Conservation (phyloP, 2,797 vertebrate species). For the Nasua narica region DNA sequence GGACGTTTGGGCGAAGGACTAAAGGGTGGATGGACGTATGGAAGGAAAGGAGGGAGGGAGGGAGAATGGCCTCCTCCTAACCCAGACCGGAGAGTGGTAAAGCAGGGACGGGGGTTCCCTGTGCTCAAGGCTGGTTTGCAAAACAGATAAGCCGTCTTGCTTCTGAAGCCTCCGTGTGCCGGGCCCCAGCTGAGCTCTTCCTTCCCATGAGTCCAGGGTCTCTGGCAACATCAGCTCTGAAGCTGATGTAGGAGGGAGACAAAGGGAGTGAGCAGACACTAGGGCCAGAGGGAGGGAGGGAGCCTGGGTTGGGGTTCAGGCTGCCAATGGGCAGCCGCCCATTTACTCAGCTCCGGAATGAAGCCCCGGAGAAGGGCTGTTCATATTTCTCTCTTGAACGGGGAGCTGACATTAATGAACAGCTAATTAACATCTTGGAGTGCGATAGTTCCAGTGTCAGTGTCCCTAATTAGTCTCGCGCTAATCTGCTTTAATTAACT, state of each 20-base stretch:
- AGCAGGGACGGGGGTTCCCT: not conserved
- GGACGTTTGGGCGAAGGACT: not conserved
- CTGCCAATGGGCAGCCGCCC: slow-evolving; percentile 23
- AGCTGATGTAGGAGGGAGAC: slow-evolving; percentile 26
- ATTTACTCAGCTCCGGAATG: slow-evolving; percentile 24
- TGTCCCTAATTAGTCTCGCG: slow-evolving; percentile 85
- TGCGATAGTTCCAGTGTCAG: slow-evolving; percentile 85
- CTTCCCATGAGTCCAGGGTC: not conserved
- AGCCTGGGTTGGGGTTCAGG: not conserved
- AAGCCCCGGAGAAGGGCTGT: slow-evolving; percentile 72
- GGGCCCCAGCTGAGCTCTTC: not conserved
- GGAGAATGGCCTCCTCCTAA: not conserved
- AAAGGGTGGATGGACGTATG: no score
- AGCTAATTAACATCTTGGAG: slow-evolving; percentile 87
- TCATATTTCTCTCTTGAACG: slow-evolving; percentile 79
- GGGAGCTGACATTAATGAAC: slow-evolving; percentile 85
- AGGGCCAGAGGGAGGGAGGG: not conserved
- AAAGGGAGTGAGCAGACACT: slow-evolving; percentile 37
- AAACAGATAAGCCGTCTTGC: not conserved
- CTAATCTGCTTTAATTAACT: slow-evolving; percentile 89
- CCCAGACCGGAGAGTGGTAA: not conserved
- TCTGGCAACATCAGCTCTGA: not conserved
- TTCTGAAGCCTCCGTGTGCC: not conserved
- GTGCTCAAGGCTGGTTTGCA: not conserved
- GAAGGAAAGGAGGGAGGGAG: not conserved